Evolutionary conservation across 2,888 invertebrate species (phyloP).

Genomic region (Thysanoteuthis rhombus): DNA sequence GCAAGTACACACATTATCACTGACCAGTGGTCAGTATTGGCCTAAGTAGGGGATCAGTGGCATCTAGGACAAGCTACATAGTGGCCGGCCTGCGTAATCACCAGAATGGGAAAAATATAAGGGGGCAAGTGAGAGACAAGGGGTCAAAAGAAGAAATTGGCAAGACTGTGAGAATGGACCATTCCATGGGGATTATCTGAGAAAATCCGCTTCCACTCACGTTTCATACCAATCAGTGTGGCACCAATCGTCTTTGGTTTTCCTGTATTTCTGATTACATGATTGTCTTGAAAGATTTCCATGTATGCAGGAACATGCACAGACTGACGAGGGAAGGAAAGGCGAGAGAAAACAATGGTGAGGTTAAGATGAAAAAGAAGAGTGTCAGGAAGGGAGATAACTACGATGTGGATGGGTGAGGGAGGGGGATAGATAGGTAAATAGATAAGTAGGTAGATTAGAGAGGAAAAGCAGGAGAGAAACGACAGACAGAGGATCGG

Average conservation of each 20-base stretch:
- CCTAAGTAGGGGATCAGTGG: slow-evolving; percentile 12
- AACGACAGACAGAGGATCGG: background rate
- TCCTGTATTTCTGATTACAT: background rate
- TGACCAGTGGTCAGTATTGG: slow-evolving; percentile 12
- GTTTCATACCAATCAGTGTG: slow-evolving; percentile 12
- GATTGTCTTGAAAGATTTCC: background rate
- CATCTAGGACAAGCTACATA: background rate
- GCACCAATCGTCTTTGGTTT: slow-evolving; percentile 12
- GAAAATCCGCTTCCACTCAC: slow-evolving; percentile 12
- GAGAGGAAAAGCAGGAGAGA: too few relatives aligned
- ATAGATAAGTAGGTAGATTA: background rate
- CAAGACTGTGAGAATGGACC: background rate
- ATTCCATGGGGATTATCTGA: background rate
- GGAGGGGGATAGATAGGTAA: background rate
- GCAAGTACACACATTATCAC: slow-evolving; percentile 12
- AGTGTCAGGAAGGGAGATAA: too few relatives aligned
- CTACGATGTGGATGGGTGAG: too few relatives aligned
- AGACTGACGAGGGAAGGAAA: background rate
- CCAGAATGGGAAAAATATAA: background rate
- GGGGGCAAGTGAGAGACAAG: background rate
- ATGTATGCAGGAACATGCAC: background rate
- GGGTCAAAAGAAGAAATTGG: background rate
- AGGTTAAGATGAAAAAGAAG: background rate
- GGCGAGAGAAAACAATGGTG: background rate
- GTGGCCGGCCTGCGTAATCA: background rate